A percentile compares a stretch with the other conserved stretches of the same genome.
phyloP scores from a whole-genome alignment of 2,113 vertebrate species.

The Oreamnos americanus region DNA sequence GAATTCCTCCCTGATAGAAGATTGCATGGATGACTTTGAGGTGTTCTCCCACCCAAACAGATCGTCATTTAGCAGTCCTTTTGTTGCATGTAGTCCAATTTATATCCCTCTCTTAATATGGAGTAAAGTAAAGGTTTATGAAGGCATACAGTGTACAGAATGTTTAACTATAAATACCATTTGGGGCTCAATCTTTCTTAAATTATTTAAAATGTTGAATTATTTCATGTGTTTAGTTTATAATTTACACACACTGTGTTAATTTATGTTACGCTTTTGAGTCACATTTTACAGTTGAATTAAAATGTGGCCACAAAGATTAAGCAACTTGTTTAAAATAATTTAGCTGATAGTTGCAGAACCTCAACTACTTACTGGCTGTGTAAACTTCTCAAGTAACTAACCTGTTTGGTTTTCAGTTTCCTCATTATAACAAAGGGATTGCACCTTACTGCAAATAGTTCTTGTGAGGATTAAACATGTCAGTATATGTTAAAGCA shows the following conservation, averaged over 20 bases:
- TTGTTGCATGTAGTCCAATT: background rate
- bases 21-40: background rate
- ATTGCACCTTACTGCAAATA: background rate
- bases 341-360: constrained; percentile 32
- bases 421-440: background rate
- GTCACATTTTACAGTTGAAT: background rate
- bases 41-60: background rate
- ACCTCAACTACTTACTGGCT: background rate
- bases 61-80: background rate
- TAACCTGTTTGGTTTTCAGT: background rate
- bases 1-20: background rate
- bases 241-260: background rate
- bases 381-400: background rate
- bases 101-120: background rate
- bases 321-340: constrained; percentile 14
- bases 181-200: background rate
- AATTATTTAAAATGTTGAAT: background rate
- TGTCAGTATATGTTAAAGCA: background rate
- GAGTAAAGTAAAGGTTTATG: background rate
- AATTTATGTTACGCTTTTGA: background rate
- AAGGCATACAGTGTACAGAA: background rate
- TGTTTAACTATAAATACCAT: background rate
- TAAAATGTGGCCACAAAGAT: constrained; percentile 12
- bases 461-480: background rate
- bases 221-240: background rate